Evolutionary conservation across 2,113 vertebrate genomes (phyloP), one percentile per base, ranked within the genome.

Genomic region (Ammodytes dubius): DNA sequence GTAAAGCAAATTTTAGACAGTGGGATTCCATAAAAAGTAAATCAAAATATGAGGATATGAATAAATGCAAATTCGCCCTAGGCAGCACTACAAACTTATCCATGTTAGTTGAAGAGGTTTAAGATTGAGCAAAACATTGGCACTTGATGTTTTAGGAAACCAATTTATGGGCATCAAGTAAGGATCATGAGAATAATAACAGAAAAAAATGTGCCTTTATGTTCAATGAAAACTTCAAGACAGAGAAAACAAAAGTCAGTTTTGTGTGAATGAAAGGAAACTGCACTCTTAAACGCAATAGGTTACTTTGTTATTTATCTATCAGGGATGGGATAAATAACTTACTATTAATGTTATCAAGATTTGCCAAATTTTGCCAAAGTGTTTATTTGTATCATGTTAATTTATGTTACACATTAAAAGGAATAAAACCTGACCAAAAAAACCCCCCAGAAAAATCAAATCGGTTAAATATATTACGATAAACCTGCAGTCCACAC

Each of bases 401-500:
- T 49, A 46, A 4, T 19, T 50, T 17, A 71, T 42, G 13, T 46
- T 27, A 42, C 14, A 59, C 45, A 40, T 6, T 2, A 56, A 45
- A 72, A 7, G 7, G 4, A 8, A 70, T 1, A 8, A 35, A 56
- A 70, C 40, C 5, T 40, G 10, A 15, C 35, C 0, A 40, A 54
- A 6, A 49, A 61, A 19, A n/a, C n/a, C 7, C 7, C 42, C 56
- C 27, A 39, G 11, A 27, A 1, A 60, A 14, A 19, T n/a, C 7
- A 27, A 27, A 27, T 61, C 19, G 6, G 35, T 19, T 40, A 46
- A 45, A 71, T 35, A 47, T 10, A 58, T 58, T 39, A 72, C 43
- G 37, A 58, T 63, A 70, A 77, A 64, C 12, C 39, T 63, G 35
- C 15, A n/a, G 13, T 17, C 45, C 61, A 52, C 68, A 76, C 47